A percentile compares a stretch with the other conserved stretches of the same genome.
Evolutionary conservation across 2,888 invertebrate species (phyloP).

Genomic region (Scrobipalpa atriplicella): DNA sequence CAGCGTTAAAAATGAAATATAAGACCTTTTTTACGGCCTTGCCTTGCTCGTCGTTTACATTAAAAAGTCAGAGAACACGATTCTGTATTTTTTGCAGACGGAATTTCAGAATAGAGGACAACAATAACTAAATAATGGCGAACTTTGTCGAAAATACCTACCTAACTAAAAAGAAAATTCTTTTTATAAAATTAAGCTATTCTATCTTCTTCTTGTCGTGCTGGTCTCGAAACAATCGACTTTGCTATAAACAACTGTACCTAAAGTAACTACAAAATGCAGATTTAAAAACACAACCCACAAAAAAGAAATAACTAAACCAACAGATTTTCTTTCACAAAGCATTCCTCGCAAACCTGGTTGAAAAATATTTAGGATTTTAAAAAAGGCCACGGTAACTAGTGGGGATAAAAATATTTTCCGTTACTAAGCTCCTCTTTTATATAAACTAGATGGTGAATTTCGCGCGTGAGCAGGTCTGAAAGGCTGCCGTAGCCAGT

Average conservation of each 20-base stretch:
- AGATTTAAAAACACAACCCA: neutral
- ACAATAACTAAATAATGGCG: too few relatives aligned
- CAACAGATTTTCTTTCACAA: neutral
- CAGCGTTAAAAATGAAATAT: conserved; percentile 12
- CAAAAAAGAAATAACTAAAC: neutral
- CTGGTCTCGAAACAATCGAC: too few relatives aligned
- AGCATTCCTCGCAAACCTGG: neutral
- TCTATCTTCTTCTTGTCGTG: too few relatives aligned
- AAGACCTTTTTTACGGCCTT: neutral
- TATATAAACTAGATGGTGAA: neutral
- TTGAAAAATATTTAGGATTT: neutral
- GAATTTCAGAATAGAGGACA: too few relatives aligned
- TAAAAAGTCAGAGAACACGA: too few relatives aligned
- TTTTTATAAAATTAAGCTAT: too few relatives aligned
- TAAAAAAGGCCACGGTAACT: conserved; percentile 1
- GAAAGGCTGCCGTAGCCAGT: neutral
- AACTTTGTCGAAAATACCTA: too few relatives aligned
- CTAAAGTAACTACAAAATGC: neutral
- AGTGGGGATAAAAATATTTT: neutral
- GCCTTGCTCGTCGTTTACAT: neutral
- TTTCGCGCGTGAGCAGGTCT: neutral
- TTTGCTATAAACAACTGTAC: neutral
- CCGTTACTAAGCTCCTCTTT: neutral
- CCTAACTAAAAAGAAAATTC: too few relatives aligned
- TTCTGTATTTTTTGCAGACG: too few relatives aligned